A percentile compares a stretch with the other conserved stretches of the same genome.
Conservation (phyloP, 1,140 invertebrate species). For the Musca domestica region DNA sequence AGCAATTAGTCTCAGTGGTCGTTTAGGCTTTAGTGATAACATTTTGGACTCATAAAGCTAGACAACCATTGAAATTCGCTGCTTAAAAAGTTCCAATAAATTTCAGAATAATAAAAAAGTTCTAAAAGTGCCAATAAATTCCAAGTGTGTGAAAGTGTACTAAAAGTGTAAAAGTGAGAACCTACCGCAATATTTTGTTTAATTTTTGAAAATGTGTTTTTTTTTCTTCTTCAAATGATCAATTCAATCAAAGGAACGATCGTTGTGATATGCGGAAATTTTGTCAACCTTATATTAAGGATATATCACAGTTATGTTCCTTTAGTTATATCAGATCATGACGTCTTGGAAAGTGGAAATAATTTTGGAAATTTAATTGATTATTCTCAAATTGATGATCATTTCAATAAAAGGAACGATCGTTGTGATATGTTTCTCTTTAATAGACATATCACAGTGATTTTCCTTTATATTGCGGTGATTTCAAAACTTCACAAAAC, state of each 20-base stretch:
- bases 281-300: neutral
- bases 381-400: neutral
- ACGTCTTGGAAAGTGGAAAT: neutral
- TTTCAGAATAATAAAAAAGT: neutral
- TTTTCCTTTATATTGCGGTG: constrained; percentile 53
- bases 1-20: constrained; percentile 24
- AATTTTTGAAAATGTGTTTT: neutral
- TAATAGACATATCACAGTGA: constrained; percentile 50
- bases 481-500: constrained; percentile 3
- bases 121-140: neutral
- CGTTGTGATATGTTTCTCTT: constrained; percentile 50
- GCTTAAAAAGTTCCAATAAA: neutral
- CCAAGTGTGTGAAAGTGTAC: neutral
- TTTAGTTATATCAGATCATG: no score
- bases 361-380: neutral
- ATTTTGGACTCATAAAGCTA: constrained; percentile 26
- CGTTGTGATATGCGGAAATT: constrained; percentile 49
- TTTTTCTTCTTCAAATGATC: neutral
- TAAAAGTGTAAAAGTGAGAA: neutral
- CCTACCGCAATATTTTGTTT: neutral
- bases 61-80: constrained; percentile 27
- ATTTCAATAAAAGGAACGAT: constrained; percentile 31
- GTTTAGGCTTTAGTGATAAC: constrained; percentile 21
- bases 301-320: no score
- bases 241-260: constrained; percentile 31